Evolutionary conservation across 1,140 invertebrate species (phyloP).

Genomic region (Lysiphlebus fabarum): DNA sequence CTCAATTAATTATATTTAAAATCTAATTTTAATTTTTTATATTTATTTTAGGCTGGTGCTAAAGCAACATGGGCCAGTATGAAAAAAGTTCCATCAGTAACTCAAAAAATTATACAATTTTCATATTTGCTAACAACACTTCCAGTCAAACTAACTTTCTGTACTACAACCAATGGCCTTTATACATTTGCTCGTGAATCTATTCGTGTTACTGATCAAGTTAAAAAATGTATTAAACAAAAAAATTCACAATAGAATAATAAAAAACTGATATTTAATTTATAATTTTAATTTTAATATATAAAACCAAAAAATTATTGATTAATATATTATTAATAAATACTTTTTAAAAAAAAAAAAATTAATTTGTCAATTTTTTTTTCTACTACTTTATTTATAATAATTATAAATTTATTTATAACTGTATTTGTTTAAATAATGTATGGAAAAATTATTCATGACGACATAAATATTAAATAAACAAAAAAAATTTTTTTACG

Average conservation of each 20-base stretch:
- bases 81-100: slow-evolving; percentile 24
- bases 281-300: no score
- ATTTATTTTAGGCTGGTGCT: slow-evolving; percentile 21
- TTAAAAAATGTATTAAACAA: slow-evolving; percentile 13
- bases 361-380: no score
- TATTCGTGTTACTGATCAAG: not conserved
- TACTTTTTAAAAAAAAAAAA: no score
- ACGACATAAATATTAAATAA: no score
- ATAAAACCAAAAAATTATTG: no score
- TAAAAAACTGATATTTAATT: not conserved
- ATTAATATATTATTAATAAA: no score
- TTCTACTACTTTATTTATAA: no score
- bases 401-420: no score
- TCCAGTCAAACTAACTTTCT: slow-evolving; percentile 17
- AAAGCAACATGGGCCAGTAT: slow-evolving; percentile 24
- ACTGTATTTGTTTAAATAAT: no score
- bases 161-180: slow-evolving; percentile 18
- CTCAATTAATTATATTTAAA: slow-evolving; percentile 6
- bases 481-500: no score
- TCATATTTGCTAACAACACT: slow-evolving; percentile 10
- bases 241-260: slow-evolving; percentile 17
- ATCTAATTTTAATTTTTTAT: slow-evolving; percentile 24
- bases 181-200: slow-evolving; percentile 8
- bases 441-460: no score
- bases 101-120: slow-evolving; percentile 15